Evolutionary conservation across 2,113 vertebrate species (phyloP).

Genomic region (Patagioenas fasciata): DNA sequence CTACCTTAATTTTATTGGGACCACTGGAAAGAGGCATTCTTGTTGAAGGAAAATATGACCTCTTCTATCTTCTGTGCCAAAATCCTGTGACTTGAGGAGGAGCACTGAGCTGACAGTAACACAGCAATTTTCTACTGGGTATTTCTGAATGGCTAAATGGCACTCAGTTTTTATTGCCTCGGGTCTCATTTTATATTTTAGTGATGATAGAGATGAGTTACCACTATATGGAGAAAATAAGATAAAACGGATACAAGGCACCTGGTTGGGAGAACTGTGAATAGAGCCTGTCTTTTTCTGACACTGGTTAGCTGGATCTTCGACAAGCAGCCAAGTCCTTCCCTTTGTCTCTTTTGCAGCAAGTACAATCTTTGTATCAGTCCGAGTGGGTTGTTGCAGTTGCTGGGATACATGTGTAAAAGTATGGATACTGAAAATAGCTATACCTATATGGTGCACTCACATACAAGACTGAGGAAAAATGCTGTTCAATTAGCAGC

Average conservation of each 20-base stretch:
- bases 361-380: background rate
- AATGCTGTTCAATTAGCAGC: background rate
- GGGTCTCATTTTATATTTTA: background rate
- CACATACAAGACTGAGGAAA: background rate
- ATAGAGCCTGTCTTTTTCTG: background rate
- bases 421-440: background rate
- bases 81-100: background rate
- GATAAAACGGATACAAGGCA: background rate
- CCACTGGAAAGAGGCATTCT: background rate
- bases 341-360: background rate
- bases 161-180: background rate
- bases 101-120: background rate
- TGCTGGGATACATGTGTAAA: background rate
- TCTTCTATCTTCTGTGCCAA: background rate
- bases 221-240: background rate
- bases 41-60: background rate
- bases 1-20: background rate
- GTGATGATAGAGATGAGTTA: background rate
- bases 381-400: background rate
- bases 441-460: background rate
- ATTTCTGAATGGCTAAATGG: background rate
- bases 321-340: background rate
- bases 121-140: background rate
- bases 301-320: background rate
- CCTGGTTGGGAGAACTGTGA: background rate